Evolutionary conservation across 2,888 invertebrate genomes (phyloP).

Genomic region (Diaphora mendica): DNA sequence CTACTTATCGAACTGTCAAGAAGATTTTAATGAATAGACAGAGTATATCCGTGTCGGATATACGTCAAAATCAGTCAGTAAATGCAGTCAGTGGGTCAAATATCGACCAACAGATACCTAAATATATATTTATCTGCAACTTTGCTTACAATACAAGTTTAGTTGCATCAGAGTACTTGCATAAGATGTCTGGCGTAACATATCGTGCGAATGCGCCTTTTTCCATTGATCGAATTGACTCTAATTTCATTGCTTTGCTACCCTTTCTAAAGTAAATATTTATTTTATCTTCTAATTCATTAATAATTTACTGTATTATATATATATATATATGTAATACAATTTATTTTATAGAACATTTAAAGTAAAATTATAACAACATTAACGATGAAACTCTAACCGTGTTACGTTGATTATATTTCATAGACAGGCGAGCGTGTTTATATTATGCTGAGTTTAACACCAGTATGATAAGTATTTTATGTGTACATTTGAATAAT

Average conservation of each 20-base stretch:
- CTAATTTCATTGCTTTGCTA: constrained; percentile 29
- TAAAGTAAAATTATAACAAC: neutral
- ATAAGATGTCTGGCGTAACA: constrained; percentile 58
- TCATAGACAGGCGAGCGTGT: neutral
- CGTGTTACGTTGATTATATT: neutral
- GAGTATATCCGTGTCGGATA: constrained; percentile 29
- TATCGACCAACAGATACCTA: constrained; percentile 63
- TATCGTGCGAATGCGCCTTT: constrained; percentile 53
- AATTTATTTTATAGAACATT: neutral
- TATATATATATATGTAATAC: no score
- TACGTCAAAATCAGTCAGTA: constrained; percentile 44
- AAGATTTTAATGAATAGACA: neutral
- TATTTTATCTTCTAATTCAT: neutral
- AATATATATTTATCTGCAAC: constrained; percentile 65
- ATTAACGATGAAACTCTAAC: neutral
- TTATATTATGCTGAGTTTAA: constrained; percentile 4
- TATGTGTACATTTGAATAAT: constrained; percentile 18
- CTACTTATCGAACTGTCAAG: neutral
- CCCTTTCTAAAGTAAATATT: constrained; percentile 7
- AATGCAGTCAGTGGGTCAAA: constrained; percentile 74
- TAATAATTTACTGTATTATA: no score
- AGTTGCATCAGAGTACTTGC: constrained; percentile 70
- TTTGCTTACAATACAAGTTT: constrained; percentile 60
- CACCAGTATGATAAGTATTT: constrained; percentile 10
- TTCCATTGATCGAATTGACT: constrained; percentile 50